Percentiles rank a stretch among this genome's conserved stretches.
Conservation (phyloP, 1,140 invertebrate genomes). For the Lordiphosa collinella region DNA sequence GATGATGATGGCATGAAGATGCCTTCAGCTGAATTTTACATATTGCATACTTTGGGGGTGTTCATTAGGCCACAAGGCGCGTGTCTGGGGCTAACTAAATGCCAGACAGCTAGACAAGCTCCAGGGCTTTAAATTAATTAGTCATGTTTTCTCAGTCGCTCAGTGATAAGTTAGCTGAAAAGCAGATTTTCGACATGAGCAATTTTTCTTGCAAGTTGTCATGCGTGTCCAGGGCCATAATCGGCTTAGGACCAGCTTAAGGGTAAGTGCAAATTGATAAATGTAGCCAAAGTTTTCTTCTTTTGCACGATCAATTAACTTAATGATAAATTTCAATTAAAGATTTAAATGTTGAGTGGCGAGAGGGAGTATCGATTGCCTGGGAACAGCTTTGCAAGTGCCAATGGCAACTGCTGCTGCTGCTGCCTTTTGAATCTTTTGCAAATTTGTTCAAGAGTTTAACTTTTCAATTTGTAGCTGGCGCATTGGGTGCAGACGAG, state of each 20-base stretch:
- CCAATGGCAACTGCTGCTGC: slow-evolving; percentile 7
- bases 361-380: slow-evolving; percentile 11
- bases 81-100: too few species aligned
- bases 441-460: slow-evolving; percentile 43
- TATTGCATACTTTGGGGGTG: slow-evolving; percentile 42
- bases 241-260: slow-evolving; percentile 56
- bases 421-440: slow-evolving; percentile 21
- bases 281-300: slow-evolving; percentile 21
- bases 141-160: slow-evolving; percentile 38
- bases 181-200: slow-evolving; percentile 68
- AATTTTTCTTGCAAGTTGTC: slow-evolving; percentile 47
- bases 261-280: slow-evolving; percentile 50
- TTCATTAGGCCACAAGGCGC: slow-evolving; percentile 15
- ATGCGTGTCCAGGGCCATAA: slow-evolving; percentile 41
- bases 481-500: slow-evolving; percentile 2
- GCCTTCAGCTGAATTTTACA: slow-evolving; percentile 34
- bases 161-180: slow-evolving; percentile 66
- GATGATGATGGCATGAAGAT: background rate
- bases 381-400: background rate
- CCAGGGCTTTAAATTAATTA: slow-evolving; percentile 69
- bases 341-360: slow-evolving; percentile 25
- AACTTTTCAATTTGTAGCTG: slow-evolving; percentile 64
- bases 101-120: slow-evolving; percentile 1
- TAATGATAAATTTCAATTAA: slow-evolving; percentile 58
- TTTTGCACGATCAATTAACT: slow-evolving; percentile 41